These are phyloP conservation scores for Melanotaenia trifasciata DNA, from an alignment of 2,797 vertebrate genomes.

Conservation along the genomic window DNA sequence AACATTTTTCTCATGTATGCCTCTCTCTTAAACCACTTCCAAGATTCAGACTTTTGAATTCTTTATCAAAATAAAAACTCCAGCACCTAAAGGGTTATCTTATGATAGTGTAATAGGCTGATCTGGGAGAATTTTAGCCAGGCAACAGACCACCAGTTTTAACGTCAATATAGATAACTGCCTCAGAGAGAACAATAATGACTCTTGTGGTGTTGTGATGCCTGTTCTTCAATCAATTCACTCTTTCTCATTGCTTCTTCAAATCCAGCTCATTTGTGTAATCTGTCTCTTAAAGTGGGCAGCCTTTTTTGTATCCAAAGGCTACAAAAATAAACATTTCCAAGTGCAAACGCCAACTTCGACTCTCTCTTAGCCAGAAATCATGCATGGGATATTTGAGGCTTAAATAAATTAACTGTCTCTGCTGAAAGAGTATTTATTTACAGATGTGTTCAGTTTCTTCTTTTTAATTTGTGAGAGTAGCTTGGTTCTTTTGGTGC, in stretches of 20 bases:
- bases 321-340: constrained; percentile 73
- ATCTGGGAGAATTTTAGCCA: not conserved
- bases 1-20: no score
- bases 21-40: no score
- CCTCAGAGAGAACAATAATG: constrained; percentile 9
- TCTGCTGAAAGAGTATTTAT: constrained; percentile 19
- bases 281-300: constrained; percentile 28
- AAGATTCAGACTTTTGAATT: no score
- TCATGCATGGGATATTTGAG: constrained; percentile 54
- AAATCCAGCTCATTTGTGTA: constrained; percentile 37
- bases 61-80: no score
- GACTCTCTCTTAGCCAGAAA: constrained; percentile 60
- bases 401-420: constrained; percentile 40
- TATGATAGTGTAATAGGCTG: no score
- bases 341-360: constrained; percentile 57
- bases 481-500: constrained; percentile 35
- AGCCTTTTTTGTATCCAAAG: constrained; percentile 48
- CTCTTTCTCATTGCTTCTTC: constrained; percentile 22
- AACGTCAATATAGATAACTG: constrained; percentile 25
- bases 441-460: constrained; percentile 62
- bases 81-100: no score
- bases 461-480: constrained; percentile 53
- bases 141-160: constrained; percentile 16
- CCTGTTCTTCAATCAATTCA: constrained; percentile 12
- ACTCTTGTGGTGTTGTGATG: constrained; percentile 11